Evolutionary conservation across 2,797 vertebrate species (phyloP).

Genomic region (Argentina silus): DNA sequence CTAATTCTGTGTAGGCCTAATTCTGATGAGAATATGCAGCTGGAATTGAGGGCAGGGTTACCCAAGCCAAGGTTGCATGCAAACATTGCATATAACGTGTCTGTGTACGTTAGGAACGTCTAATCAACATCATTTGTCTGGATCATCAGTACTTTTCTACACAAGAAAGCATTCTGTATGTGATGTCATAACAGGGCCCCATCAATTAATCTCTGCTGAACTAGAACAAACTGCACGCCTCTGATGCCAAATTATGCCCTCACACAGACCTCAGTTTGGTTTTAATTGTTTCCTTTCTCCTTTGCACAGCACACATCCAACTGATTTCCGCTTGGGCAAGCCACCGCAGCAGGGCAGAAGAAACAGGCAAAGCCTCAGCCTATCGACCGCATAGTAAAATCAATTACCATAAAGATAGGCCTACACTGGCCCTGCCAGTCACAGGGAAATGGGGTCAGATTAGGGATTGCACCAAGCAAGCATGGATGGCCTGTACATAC

Average conservation of each 20-base stretch:
- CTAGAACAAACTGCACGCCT: constrained; percentile 34
- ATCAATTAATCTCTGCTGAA: constrained; percentile 40
- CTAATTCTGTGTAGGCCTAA: too few relatives aligned
- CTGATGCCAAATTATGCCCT: neutral
- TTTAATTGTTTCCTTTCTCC: constrained; percentile 32
- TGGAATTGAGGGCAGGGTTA: neutral
- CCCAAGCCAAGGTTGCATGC: too few relatives aligned
- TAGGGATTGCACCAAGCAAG: constrained; percentile 40
- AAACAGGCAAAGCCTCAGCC: constrained; percentile 45
- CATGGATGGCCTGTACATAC: constrained; percentile 27
- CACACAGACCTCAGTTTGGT: constrained; percentile 16
- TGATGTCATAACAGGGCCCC: neutral
- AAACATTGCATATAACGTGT: too few relatives aligned
- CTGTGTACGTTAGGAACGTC: too few relatives aligned
- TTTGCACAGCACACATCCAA: constrained; percentile 21
- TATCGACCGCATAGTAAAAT: constrained; percentile 32
- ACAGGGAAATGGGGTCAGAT: constrained; percentile 36
- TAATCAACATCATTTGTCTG: too few relatives aligned
- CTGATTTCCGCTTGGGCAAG: constrained; percentile 17
- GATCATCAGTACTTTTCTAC: too few relatives aligned
- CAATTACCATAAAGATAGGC: constrained; percentile 43
- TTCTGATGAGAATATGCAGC: too few relatives aligned
- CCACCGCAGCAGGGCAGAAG: constrained; percentile 17
- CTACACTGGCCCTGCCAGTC: constrained; percentile 25
- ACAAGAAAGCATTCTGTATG: too few relatives aligned